phyloP scores from a whole-genome alignment of 2,797 vertebrate species.

The Triplophysa yarkandensis region DNA sequence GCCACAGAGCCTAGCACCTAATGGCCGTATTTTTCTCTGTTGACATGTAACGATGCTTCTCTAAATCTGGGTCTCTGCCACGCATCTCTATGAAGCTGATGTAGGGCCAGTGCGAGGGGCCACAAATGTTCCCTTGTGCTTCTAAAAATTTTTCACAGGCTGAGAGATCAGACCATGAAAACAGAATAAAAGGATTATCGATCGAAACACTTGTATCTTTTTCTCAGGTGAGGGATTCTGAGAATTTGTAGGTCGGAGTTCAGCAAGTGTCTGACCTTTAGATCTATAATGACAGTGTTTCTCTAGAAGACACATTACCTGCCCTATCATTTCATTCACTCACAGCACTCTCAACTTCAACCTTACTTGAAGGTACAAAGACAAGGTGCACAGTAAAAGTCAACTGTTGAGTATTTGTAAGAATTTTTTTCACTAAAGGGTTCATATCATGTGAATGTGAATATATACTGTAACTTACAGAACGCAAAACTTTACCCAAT shows the following conservation, averaged over 20 bases:
- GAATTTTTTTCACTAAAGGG: background rate
- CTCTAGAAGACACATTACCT: background rate
- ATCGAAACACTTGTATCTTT: constrained; percentile 6
- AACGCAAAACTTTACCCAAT: no score
- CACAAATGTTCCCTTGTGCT: constrained; percentile 8
- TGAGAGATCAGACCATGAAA: background rate
- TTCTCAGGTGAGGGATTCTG: background rate
- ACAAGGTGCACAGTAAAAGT: background rate
- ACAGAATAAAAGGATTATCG: constrained; percentile 33
- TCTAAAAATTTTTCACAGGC: constrained; percentile 6
- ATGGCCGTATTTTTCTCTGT: constrained; percentile 27
- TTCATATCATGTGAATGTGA: no score
- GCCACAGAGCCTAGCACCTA: constrained; percentile 16
- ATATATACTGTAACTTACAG: no score
- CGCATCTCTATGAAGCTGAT: constrained; percentile 14
- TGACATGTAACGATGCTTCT: constrained; percentile 22
- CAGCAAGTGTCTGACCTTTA: background rate
- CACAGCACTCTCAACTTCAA: background rate
- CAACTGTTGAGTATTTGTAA: background rate
- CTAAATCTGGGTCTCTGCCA: constrained; percentile 23
- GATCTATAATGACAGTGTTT: constrained; percentile 8
- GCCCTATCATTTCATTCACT: background rate
- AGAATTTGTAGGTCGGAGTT: constrained; percentile 20
- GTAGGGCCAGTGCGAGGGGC: constrained; percentile 11
- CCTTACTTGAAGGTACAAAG: background rate